These are phyloP conservation scores for Cyphomyrus discorhynchus DNA, from an alignment of 2,113 vertebrate genomes.

Conservation along the genomic window DNA sequence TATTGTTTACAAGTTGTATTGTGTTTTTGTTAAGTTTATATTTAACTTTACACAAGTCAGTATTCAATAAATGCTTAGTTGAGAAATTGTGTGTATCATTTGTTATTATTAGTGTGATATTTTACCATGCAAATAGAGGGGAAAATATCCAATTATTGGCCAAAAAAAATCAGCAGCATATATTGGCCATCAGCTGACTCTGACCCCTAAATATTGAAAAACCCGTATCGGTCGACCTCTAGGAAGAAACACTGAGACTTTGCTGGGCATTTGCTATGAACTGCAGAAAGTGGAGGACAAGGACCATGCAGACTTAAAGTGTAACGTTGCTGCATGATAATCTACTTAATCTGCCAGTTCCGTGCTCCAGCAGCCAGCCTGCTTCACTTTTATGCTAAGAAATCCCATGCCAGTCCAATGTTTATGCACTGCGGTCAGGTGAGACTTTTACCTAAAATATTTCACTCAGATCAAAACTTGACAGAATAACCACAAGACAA, in stretches of 20 bases:
- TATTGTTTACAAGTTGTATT: no score
- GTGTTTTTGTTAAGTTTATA: no score
- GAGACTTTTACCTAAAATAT: background rate
- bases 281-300: background rate
- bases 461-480: background rate
- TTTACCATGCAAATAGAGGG: no score
- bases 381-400: background rate
- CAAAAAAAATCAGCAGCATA: no score
- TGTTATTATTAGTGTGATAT: no score
- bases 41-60: no score
- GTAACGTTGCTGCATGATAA: background rate
- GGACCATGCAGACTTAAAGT: background rate
- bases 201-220: no score
- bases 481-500: background rate
- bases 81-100: no score
- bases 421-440: background rate
- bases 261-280: background rate
- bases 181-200: no score
- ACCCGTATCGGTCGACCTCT: no score
- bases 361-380: background rate
- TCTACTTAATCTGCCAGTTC: background rate
- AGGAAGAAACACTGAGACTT: background rate
- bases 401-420: background rate
- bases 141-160: no score
- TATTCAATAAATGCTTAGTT: no score